Conservation (phyloP, 2,113 vertebrate genomes). For the Acanthochromis polyacanthus region DNA sequence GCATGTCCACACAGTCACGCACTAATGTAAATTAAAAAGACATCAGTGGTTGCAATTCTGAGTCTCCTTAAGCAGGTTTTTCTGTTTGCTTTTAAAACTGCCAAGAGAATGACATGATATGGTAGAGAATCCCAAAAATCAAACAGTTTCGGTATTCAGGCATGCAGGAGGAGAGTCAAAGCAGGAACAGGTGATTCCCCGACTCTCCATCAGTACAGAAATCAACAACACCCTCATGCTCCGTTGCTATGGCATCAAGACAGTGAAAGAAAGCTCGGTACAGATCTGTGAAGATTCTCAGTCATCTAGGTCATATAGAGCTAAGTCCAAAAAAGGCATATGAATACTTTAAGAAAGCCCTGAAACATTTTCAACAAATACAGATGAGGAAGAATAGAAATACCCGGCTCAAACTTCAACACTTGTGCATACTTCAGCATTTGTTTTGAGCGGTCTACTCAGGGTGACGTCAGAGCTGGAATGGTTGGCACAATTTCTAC, state of each 20-base stretch:
- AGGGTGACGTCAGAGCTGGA: slow-evolving; percentile 3
- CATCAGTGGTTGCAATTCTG: no score
- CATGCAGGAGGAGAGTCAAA: neutral
- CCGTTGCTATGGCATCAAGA: slow-evolving; percentile 74
- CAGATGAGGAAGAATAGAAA: slow-evolving; percentile 4
- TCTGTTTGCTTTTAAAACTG: no score
- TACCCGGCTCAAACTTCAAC: neutral
- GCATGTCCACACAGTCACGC: no score
- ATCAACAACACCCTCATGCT: slow-evolving; percentile 25
- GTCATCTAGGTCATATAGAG: slow-evolving; percentile 23
- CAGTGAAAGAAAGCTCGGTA: slow-evolving; percentile 26
- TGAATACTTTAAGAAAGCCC: neutral
- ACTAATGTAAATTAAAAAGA: no score
- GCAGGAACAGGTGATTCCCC: slow-evolving; percentile 31
- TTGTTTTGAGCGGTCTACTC: neutral
- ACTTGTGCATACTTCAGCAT: neutral
- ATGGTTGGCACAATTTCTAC: neutral
- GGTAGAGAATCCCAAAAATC: neutral
- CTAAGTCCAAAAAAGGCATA: slow-evolving; percentile 16
- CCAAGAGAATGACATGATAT: no score
- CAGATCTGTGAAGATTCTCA: slow-evolving; percentile 37
- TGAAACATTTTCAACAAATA: slow-evolving; percentile 6
- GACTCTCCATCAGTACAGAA: slow-evolving; percentile 14
- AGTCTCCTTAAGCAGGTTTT: no score
- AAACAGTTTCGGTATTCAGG: neutral